Conservation (phyloP, 2,888 invertebrate species). For the Torymus aiolomorphi region DNA sequence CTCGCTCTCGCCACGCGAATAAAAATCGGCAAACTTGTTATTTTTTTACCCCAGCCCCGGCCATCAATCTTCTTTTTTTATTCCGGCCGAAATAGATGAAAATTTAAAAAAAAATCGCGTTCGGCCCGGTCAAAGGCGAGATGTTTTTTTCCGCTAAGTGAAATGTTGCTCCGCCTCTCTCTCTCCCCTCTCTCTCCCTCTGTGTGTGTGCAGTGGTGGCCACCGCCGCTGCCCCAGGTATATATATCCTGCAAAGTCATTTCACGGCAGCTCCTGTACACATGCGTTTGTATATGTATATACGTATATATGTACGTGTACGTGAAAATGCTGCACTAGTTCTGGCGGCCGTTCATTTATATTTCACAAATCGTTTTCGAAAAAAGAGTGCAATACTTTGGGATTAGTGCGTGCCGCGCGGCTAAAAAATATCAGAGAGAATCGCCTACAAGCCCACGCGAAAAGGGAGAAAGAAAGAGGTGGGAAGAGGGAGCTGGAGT, state of each 20-base stretch:
- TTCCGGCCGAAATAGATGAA: conserved; percentile 44
- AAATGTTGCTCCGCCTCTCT: conserved; percentile 26
- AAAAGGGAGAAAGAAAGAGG: no score
- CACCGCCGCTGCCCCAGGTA: neutral
- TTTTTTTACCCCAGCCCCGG: conserved; percentile 10
- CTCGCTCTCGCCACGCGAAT: conserved; percentile 18
- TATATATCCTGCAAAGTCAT: conserved; percentile 63
- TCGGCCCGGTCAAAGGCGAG: conserved; percentile 44
- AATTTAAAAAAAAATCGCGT: conserved; percentile 44
- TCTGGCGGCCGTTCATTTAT: conserved; percentile 67
- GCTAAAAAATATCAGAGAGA: conserved; percentile 61
- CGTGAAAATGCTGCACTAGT: neutral
- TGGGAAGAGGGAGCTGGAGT: no score
- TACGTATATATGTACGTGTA: conserved; percentile 12
- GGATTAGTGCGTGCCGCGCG: conserved; percentile 66
- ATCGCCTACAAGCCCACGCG: conserved; percentile 1
- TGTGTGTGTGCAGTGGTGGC: neutral
- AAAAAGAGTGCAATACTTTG: conserved; percentile 71
- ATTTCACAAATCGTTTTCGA: conserved; percentile 72
- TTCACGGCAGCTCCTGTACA: conserved; percentile 56
- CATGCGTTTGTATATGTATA: no score
- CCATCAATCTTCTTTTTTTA: conserved; percentile 53
- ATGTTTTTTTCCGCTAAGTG: conserved; percentile 53
- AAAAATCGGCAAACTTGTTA: conserved; percentile 48
- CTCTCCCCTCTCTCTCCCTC: neutral